These are phyloP conservation scores for Bos indicus DNA, from an alignment of 2,113 vertebrate genomes.

Conservation along the genomic window DNA sequence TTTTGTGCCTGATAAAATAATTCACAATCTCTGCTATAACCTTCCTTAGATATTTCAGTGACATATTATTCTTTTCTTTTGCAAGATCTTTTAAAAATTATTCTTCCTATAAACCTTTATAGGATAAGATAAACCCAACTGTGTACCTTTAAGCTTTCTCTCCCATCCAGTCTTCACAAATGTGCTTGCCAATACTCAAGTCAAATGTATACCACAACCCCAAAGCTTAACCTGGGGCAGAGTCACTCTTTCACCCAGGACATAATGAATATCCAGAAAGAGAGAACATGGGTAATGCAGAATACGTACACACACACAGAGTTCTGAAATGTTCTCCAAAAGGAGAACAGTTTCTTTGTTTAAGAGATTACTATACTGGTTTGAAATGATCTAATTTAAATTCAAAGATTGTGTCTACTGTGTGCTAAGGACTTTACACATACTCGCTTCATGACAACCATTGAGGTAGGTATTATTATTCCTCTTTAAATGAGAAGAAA, in stretches of 20 bases:
- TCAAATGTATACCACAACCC: not conserved
- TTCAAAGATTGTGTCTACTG: not conserved
- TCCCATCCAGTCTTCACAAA: not conserved
- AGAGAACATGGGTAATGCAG: not conserved
- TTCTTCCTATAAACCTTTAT: not conserved
- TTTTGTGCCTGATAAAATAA: slow-evolving; percentile 44
- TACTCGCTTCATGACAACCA: not conserved
- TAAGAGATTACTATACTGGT: not conserved
- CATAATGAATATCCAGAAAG: not conserved
- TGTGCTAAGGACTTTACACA: not conserved
- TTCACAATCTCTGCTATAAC: not conserved
- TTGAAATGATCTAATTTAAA: not conserved
- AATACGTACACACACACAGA: not conserved
- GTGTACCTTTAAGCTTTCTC: not conserved
- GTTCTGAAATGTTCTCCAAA: not conserved
- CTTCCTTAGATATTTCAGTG: not conserved
- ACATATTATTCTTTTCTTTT: not conserved
- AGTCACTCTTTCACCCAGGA: not conserved
- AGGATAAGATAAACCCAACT: not conserved
- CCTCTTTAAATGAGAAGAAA: not conserved
- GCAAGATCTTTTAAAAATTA: not conserved
- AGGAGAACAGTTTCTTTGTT: not conserved
- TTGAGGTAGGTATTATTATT: not conserved
- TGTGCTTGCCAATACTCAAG: not conserved
- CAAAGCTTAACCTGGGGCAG: not conserved